Evolutionary conservation across 1,140 invertebrate species (phyloP), one percentile per base, ranked within the genome.

Genomic region (Cepaea nemoralis): DNA sequence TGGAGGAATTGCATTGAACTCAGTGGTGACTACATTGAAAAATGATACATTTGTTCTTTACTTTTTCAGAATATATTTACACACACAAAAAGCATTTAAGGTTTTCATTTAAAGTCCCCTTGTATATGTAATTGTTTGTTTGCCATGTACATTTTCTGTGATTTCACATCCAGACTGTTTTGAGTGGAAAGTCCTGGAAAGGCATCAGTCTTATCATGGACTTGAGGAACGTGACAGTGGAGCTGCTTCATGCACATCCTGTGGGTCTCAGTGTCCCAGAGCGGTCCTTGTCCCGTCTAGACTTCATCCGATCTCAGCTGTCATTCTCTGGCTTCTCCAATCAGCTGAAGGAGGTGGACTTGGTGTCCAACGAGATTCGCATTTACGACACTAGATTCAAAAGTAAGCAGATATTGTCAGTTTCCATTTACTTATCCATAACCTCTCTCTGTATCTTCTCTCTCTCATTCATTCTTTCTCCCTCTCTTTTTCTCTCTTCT

Each of bases 361-460:
- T 99, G 5, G 96, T 98, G 0, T 98, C 97, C 0, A 95, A 96
- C 89, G 97, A 98, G 91, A 98, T 99, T 89, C 90, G 96, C 0
- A 94, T 98, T 69, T 94, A 94, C 50, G 97, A 98, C 90, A 96
- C 95, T 19, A 93, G 96, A 81, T 96, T 91, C 83, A 89, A 91
- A 88, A 88, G 92, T 92, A 88, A 84, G 81, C 82, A 0, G 10
- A 14, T 2, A 22, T 3, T 22, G 1, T 55, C 50, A 55, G 42
- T 45, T 6, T 45, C n/a, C n/a, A n/a, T n/a, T n/a, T n/a, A n/a
- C n/a, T n/a, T n/a, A n/a, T n/a, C n/a, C n/a, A n/a, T n/a, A n/a
- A n/a, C n/a, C n/a, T n/a, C n/a, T n/a, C n/a, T n/a, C n/a, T n/a
- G n/a, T n/a, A n/a, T n/a, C n/a, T n/a, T n/a, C n/a, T n/a, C n/a